A percentile compares a stretch with the other conserved stretches of the same genome.
Evolutionary conservation across 2,113 vertebrate species (phyloP).

Genomic region (Coptodon rendalli): DNA sequence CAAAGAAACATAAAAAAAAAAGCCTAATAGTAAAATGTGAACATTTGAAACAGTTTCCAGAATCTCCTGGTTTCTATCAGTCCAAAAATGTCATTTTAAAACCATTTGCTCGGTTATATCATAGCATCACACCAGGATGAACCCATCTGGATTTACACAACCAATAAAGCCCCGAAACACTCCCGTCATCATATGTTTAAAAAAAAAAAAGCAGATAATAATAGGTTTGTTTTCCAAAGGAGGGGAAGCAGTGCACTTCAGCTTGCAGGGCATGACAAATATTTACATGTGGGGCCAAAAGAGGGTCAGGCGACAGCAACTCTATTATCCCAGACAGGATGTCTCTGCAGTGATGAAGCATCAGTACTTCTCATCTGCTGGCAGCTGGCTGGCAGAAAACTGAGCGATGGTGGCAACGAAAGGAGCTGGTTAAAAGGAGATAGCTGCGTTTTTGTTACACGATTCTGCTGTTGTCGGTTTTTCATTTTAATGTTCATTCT

Average conservation of each 20-base stretch:
- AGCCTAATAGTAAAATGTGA: background rate
- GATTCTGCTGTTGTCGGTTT: background rate
- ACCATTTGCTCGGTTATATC: conserved; percentile 26
- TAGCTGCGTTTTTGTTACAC: background rate
- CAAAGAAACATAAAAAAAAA: background rate
- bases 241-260: conserved; percentile 50
- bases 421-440: background rate
- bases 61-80: background rate
- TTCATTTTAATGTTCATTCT: background rate
- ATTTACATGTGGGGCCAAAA: conserved; percentile 58
- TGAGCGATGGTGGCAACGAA: background rate
- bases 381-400: background rate
- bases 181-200: background rate
- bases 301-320: conserved; percentile 30
- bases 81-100: background rate
- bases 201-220: conserved; percentile 43
- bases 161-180: conserved; percentile 16
- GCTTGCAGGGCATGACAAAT: conserved; percentile 57
- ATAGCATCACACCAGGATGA: conserved; percentile 15
- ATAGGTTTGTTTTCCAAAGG: conserved; percentile 64
- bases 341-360: conserved; percentile 5
- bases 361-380: background rate
- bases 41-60: background rate
- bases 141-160: conserved; percentile 17
- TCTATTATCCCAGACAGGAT: conserved; percentile 30